phyloP scores from a whole-genome alignment of 2,113 vertebrate genomes.

The Apus apus region DNA sequence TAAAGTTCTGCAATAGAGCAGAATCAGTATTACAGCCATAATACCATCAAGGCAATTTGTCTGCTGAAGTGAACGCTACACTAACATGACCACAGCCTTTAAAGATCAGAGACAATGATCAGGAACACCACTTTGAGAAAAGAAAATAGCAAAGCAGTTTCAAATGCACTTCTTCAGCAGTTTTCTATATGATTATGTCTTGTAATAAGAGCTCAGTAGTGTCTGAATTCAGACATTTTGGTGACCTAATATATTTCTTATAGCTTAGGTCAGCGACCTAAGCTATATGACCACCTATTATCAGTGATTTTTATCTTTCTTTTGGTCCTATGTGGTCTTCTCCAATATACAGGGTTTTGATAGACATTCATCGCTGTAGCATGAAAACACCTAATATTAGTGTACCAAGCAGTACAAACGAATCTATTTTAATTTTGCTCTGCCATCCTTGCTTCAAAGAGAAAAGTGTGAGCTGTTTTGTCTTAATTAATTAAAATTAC shows the following conservation, averaged over 20 bases:
- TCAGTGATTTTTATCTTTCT: not conserved
- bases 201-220: conserved; percentile 5
- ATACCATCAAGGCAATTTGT: not conserved
- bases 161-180: conserved; percentile 37
- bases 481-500: not conserved
- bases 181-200: conserved; percentile 17
- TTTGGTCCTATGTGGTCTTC: not conserved
- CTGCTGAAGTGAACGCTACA: not conserved
- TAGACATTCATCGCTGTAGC: not conserved
- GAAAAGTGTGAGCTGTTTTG: not conserved
- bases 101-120: conserved; percentile 21
- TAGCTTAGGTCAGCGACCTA: not conserved
- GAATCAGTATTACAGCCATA: not conserved
- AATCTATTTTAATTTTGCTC: not conserved
- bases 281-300: not conserved
- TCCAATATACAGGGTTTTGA: not conserved
- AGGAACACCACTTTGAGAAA: not conserved
- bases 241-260: conserved; percentile 3
- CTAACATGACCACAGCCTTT: not conserved
- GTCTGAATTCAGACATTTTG: not conserved
- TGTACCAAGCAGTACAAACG: not conserved
- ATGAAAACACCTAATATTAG: not conserved
- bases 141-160: conserved; percentile 40
- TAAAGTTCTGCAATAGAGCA: not conserved
- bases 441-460: not conserved